phyloP scores from a whole-genome alignment of 2,113 vertebrate species.

The Tupaia chinensis region DNA sequence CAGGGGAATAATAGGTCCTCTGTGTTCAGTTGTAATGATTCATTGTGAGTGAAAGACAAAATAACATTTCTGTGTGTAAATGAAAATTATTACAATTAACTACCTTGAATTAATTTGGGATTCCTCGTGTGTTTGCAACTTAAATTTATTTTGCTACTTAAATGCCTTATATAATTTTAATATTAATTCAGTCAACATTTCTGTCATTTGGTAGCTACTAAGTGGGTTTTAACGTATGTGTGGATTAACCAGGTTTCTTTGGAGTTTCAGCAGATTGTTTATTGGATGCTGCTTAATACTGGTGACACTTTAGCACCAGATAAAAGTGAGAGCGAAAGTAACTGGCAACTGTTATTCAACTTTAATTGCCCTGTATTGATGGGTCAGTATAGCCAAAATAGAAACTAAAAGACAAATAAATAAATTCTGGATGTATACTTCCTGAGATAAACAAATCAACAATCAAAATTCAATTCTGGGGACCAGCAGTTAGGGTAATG shows the following conservation, averaged over 20 bases:
- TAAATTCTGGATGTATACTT: not conserved
- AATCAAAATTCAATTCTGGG: not conserved
- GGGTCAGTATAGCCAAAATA: not conserved
- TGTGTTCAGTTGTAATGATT: not conserved
- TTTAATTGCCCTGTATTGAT: not conserved
- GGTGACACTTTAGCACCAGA: not conserved
- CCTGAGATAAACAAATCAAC: not conserved
- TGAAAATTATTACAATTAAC: not conserved
- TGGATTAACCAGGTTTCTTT: not conserved
- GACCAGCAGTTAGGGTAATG: too few species aligned
- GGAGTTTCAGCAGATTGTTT: not conserved
- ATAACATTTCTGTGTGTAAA: not conserved
- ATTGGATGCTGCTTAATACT: not conserved
- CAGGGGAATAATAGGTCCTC: not conserved
- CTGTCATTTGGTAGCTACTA: not conserved
- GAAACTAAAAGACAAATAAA: not conserved
- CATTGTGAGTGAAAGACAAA: not conserved
- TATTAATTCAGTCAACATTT: not conserved
- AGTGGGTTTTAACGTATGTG: not conserved
- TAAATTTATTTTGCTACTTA: not conserved
- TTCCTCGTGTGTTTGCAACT: not conserved
- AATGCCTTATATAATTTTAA: not conserved
- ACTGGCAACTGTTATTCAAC: not conserved
- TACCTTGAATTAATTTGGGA: not conserved
- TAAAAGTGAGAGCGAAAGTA: not conserved